phyloP scores from a whole-genome alignment of 2,888 invertebrate genomes.

The Polymixis flavicincta region DNA sequence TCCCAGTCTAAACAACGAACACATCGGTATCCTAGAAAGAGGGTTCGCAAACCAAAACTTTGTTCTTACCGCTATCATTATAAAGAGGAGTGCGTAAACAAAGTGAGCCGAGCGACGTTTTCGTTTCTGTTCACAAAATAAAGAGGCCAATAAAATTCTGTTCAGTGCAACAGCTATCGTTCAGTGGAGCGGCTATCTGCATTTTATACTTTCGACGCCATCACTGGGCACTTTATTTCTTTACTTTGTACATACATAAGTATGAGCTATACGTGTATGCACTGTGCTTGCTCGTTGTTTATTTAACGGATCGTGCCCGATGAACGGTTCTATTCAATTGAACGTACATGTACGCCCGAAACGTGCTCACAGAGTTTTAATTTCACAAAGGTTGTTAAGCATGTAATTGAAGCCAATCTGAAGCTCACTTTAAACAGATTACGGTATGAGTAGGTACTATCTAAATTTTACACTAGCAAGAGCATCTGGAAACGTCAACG shows the following conservation, averaged over 20 bases:
- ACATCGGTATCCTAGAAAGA: not conserved
- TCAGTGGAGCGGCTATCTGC: slow-evolving; percentile 84
- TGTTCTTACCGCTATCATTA: slow-evolving; percentile 48
- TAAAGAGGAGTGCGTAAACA: slow-evolving; percentile 65
- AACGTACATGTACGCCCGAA: slow-evolving; percentile 69
- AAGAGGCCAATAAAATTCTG: slow-evolving; percentile 83
- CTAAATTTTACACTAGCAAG: slow-evolving; percentile 13
- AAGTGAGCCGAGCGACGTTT: slow-evolving; percentile 60
- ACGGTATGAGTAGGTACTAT: not conserved
- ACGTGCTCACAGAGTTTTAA: slow-evolving; percentile 53
- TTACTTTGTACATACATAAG: slow-evolving; percentile 79
- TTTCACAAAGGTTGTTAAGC: slow-evolving; percentile 57
- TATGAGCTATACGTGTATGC: slow-evolving; percentile 65
- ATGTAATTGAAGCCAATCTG: slow-evolving; percentile 43
- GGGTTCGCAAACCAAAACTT: slow-evolving; percentile 36
- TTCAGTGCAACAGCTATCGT: slow-evolving; percentile 80
- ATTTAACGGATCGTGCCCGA: slow-evolving; percentile 76
- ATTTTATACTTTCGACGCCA: slow-evolving; percentile 84
- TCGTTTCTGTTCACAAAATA: slow-evolving; percentile 73
- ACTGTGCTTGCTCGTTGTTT: slow-evolving; percentile 77
- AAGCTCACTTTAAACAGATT: slow-evolving; percentile 32
- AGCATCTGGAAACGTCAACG: slow-evolving; percentile 44
- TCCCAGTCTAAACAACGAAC: not conserved
- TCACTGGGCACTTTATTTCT: slow-evolving; percentile 79
- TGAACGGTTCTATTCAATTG: slow-evolving; percentile 75